These are phyloP conservation scores for Theropithecus gelada DNA, from an alignment of 2,113 vertebrate species.

Conservation along the genomic window DNA sequence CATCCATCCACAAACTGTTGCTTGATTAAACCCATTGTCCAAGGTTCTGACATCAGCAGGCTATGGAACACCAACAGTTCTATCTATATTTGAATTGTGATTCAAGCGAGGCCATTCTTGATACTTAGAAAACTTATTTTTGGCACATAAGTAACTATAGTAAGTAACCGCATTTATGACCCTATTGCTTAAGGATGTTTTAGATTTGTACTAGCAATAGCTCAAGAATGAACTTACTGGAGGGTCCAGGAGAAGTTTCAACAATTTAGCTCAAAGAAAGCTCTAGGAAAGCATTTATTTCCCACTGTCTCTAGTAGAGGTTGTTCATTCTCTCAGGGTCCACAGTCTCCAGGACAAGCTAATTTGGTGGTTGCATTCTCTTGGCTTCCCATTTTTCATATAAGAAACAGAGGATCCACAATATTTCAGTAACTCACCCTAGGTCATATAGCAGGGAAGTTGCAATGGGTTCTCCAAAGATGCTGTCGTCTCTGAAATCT, in stretches of 20 bases:
- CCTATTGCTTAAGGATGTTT: background rate
- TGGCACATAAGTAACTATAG: background rate
- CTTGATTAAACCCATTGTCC: background rate
- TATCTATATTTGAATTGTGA: background rate
- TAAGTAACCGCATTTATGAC: background rate
- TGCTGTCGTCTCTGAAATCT: background rate
- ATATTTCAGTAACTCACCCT: background rate
- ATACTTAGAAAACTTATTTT: background rate
- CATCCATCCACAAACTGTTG: background rate
- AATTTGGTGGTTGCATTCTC: background rate
- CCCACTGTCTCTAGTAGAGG: background rate
- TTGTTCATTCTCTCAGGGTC: background rate
- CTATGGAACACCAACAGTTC: background rate
- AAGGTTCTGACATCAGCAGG: background rate
- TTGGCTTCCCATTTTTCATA: background rate
- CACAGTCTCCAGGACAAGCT: background rate
- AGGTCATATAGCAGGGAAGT: background rate
- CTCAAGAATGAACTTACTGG: background rate
- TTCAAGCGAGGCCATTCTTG: background rate
- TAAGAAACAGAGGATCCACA: background rate
- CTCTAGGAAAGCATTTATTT: background rate
- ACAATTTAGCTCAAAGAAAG: background rate
- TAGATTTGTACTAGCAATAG: background rate
- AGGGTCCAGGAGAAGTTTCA: background rate
- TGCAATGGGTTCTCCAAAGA: background rate